These are phyloP conservation scores for Oryzias melastigma DNA, from an alignment of 2,113 vertebrate species.

Conservation along the genomic window DNA sequence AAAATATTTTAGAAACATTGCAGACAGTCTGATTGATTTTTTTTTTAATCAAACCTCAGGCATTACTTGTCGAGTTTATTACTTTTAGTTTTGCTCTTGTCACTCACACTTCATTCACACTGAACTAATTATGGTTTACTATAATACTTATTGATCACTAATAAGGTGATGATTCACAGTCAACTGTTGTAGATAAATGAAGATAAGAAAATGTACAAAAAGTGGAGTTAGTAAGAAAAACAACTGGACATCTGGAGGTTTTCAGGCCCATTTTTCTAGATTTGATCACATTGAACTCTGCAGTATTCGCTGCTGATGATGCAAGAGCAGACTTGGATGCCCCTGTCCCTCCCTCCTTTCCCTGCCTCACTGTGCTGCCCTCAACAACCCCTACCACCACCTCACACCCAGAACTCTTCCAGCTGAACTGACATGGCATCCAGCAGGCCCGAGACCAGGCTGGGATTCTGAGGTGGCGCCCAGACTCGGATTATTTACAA, in stretches of 20 bases:
- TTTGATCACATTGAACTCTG: slow-evolving; percentile 14
- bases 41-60: slow-evolving; percentile 19
- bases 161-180: background rate
- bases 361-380: slow-evolving; percentile 19
- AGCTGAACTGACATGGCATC: slow-evolving; percentile 64
- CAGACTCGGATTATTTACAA: slow-evolving; percentile 79
- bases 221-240: background rate
- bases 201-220: background rate
- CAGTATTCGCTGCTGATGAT: slow-evolving; percentile 57
- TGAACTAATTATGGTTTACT: background rate
- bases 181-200: background rate
- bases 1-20: slow-evolving; percentile 23
- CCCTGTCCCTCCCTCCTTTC: slow-evolving; percentile 20
- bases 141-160: too few relatives aligned
- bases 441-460: slow-evolving; percentile 63
- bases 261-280: slow-evolving; percentile 7
- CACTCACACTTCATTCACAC: background rate
- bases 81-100: background rate
- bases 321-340: slow-evolving; percentile 52
- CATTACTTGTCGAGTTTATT: background rate
- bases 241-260: background rate
- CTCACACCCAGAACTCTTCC: slow-evolving; percentile 23
- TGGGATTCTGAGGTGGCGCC: slow-evolving; percentile 80
- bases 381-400: slow-evolving; percentile 9
- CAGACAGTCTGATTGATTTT: slow-evolving; percentile 10